Percentiles rank a stretch among this genome's conserved stretches.
Conservation (phyloP, 2,797 vertebrate genomes). For the Steatocranus sp. region DNA sequence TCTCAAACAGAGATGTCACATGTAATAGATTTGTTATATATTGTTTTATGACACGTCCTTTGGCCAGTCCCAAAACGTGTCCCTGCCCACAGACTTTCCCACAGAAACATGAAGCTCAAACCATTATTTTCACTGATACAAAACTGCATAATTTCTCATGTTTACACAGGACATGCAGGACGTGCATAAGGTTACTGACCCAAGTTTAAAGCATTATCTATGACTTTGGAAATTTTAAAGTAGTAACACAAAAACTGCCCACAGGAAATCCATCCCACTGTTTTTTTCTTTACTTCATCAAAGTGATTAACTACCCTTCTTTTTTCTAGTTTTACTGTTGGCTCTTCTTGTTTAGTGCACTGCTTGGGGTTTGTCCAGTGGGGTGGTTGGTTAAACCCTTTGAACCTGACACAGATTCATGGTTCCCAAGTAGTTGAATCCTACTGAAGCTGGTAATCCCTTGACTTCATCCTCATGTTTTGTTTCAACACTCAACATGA, state of each 20-base stretch:
- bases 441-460: not conserved
- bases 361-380: not conserved
- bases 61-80: not conserved
- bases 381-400: not conserved
- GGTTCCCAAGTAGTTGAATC: not conserved
- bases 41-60: not conserved
- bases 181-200: not conserved
- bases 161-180: not conserved
- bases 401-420: not conserved
- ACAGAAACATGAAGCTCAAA: not conserved
- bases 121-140: not conserved
- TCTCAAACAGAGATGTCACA: not conserved
- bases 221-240: not conserved
- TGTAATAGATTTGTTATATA: not conserved
- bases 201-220: not conserved
- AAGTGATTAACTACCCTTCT: not conserved
- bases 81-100: not conserved
- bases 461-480: not conserved
- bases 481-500: not conserved
- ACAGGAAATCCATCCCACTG: not conserved
- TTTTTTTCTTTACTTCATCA: not conserved
- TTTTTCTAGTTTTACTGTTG: not conserved
- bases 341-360: not conserved
- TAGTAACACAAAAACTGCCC: not conserved
- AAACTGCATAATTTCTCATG: not conserved